Evolutionary conservation across 2,113 vertebrate species (phyloP).

Genomic region (Varanus komodoensis): DNA sequence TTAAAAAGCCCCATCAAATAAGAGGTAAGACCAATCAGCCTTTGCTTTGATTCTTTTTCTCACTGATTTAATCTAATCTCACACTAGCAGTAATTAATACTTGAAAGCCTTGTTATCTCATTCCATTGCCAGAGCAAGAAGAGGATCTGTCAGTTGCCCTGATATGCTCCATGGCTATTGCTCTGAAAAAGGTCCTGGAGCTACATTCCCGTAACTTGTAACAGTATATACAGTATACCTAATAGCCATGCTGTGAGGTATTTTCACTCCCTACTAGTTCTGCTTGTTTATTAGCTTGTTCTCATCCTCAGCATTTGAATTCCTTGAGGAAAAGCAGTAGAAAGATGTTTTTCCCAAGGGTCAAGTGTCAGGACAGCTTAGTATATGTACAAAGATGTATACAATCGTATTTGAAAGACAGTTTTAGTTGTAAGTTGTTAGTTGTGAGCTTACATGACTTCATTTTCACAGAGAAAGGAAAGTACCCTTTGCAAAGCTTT

Average conservation of each 20-base stretch:
- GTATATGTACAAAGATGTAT: background rate
- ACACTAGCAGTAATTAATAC: no score
- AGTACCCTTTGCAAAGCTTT: no score
- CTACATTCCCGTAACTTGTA: background rate
- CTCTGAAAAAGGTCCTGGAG: background rate
- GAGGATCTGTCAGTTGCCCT: no score
- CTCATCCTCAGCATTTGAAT: background rate
- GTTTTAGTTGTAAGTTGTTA: conserved; percentile 1
- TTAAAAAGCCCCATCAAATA: background rate
- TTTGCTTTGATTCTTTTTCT: background rate
- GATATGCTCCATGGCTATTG: background rate
- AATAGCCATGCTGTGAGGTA: no score
- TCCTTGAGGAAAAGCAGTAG: background rate
- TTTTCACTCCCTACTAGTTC: no score
- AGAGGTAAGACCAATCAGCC: background rate
- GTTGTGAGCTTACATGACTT: background rate
- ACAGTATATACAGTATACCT: background rate
- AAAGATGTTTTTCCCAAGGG: background rate
- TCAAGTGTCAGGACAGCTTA: background rate
- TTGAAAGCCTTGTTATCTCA: no score
- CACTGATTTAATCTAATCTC: background rate
- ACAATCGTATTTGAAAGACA: conserved; percentile 2
- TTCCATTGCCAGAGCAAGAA: no score
- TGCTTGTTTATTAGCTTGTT: background rate
- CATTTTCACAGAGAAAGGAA: background rate